Base-by-base conservation (phyloP, 2,888 invertebrate genomes). In the Rhaphigaster nebulosa region DNA sequence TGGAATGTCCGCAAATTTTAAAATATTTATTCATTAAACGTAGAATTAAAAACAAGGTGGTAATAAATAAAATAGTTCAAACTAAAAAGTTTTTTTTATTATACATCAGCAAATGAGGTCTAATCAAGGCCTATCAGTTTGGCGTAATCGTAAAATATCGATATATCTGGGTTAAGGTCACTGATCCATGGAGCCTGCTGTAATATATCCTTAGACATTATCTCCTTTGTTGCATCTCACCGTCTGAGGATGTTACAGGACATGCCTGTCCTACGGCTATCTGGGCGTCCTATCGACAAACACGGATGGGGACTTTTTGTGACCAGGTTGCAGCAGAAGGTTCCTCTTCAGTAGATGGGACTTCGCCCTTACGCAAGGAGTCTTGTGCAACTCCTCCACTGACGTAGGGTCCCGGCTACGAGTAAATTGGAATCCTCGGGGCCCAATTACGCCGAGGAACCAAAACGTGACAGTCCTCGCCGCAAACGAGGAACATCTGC, bases 291-390 rank as follows among this genome's bases (percentile, higher is more conserved):
- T 45, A 84, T 84, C 84, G 70, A 15, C 45, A 8, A 15, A n/a
- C 84, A 13, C 12, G 45, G 80, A 45, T 45, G 45, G 84, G 45
- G n/a, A 84, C 84, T 84, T 84, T 84, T 84, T 84, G 84, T 50
- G 84, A 84, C 84, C 84, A 15, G 84, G 45, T 84, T 84, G 45
- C 84, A 50, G n/a, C 84, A 84, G 45, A 84, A n/a, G 84, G 84
- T 84, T 50, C 84, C 84, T 84, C 84, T 84, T 50, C 84, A 50
- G 45, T 41, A 45, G 84, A 45, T 84, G 84, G 84, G 45, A 84
- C 84, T 45, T 45, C n/a, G n/a, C 26, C 84, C 84, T 84, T 84
- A n/a, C 84, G 84, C 45, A 84, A 84, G 84, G n/a, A 23, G 26
- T 4, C 84, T 84, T 84, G 45, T n/a, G 45, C 45, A 84, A 84